Percentiles rank a stretch among this genome's conserved stretches.
Evolutionary conservation across 1,140 invertebrate genomes (phyloP).

Genomic region (Telenomus remus): DNA sequence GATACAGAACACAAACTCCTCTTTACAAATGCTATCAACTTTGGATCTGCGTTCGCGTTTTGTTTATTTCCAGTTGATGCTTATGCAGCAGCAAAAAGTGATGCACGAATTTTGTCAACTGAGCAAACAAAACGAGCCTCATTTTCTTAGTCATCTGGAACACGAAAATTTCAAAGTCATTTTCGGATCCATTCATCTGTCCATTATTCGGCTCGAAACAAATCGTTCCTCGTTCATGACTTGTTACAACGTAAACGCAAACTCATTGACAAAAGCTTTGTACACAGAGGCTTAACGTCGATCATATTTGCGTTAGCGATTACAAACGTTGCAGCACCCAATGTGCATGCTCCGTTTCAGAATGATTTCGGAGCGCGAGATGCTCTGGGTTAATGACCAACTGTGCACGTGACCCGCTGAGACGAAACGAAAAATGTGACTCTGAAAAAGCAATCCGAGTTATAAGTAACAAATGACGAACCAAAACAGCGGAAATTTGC

Average conservation of each 20-base stretch:
- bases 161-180: conserved; percentile 2
- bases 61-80: no score
- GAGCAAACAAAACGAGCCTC: no score
- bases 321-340: conserved; percentile 17
- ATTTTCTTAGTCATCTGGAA: no score
- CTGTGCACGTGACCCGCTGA: background rate
- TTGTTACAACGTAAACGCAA: conserved; percentile 27
- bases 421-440: background rate
- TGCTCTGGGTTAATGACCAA: conserved; percentile 15
- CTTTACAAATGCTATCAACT: no score
- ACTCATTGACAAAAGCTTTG: conserved; percentile 14
- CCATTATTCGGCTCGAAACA: conserved; percentile 24
- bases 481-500: background rate
- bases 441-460: background rate
- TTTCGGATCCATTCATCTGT: conserved; percentile 15
- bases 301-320: conserved; percentile 39
- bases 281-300: conserved; percentile 5
- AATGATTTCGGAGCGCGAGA: conserved; percentile 17
- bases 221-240: conserved; percentile 37
- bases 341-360: background rate
- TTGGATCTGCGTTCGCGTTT: no score
- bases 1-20: background rate
- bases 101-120: no score
- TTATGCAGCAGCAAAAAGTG: no score
- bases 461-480: conserved; percentile 8